Conservation (phyloP, 2,797 vertebrate species). For the Petrocephalus schoutedeni region DNA sequence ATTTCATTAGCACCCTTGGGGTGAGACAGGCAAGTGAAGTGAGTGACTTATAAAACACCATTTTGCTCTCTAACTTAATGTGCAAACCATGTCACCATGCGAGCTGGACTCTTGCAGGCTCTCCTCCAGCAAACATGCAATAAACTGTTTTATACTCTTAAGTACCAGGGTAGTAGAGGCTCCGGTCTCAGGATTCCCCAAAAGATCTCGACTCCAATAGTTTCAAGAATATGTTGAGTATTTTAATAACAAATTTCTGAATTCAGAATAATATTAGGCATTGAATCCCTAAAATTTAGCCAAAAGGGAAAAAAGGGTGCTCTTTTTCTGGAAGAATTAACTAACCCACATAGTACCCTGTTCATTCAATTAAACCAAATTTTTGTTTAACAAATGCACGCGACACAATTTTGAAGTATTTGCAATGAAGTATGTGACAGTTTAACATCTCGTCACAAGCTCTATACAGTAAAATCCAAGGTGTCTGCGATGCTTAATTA, state of each 20-base stretch:
- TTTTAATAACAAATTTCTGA: not conserved
- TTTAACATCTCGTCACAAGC: not conserved
- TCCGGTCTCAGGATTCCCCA: not conserved
- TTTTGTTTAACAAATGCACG: not conserved
- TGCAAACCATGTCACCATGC: not conserved
- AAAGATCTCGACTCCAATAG: not conserved
- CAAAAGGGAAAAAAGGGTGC: not conserved
- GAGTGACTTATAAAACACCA: not conserved
- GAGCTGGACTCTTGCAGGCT: not conserved
- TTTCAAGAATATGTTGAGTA: not conserved
- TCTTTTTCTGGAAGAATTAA: not conserved
- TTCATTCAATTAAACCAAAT: not conserved
- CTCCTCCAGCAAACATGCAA: not conserved
- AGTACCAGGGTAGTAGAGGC: not conserved
- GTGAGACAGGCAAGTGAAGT: not conserved
- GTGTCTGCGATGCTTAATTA: constrained; percentile 50
- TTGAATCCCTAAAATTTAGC: not conserved
- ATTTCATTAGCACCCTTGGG: not conserved
- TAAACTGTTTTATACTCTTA: not conserved
- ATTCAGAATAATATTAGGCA: not conserved
- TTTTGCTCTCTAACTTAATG: not conserved
- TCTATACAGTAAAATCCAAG: constrained; percentile 41
- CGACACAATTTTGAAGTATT: not conserved
- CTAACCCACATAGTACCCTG: not conserved
- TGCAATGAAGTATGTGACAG: not conserved